Percentiles rank a stretch among this genome's conserved stretches.
phyloP scores from a whole-genome alignment of 1,140 invertebrate genomes.

The Agraylea sexmaculata region DNA sequence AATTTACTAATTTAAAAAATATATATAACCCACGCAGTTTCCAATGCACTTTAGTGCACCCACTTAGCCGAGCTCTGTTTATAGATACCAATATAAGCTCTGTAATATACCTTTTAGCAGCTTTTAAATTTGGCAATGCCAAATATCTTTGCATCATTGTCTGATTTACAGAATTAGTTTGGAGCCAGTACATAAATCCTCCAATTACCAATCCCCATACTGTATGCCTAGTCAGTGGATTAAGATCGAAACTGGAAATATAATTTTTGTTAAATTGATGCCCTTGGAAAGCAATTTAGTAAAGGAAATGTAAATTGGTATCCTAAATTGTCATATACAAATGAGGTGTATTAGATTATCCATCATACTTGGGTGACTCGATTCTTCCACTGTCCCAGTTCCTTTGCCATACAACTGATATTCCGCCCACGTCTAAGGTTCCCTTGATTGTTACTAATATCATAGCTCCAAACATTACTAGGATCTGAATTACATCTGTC shows the following conservation, averaged over 20 bases:
- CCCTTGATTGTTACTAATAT: slow-evolving; percentile 71
- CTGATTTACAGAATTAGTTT: slow-evolving; percentile 65
- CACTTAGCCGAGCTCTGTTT: no score
- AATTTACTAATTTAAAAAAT: no score
- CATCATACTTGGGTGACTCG: slow-evolving; percentile 61
- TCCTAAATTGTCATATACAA: slow-evolving; percentile 5
- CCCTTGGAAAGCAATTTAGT: background rate
- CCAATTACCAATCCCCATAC: slow-evolving; percentile 70
- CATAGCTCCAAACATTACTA: slow-evolving; percentile 77
- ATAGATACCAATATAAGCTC: no score
- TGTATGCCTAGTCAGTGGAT: slow-evolving; percentile 65
- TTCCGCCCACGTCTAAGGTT: slow-evolving; percentile 66
- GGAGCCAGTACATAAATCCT: slow-evolving; percentile 66
- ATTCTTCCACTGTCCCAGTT: slow-evolving; percentile 62
- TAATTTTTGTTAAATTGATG: background rate
- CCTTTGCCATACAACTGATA: slow-evolving; percentile 55
- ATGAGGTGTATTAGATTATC: slow-evolving; percentile 4
- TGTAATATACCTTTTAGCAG: slow-evolving; percentile 57
- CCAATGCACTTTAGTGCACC: no score
- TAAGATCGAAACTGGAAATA: slow-evolving; percentile 51
- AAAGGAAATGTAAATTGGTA: slow-evolving; percentile 9
- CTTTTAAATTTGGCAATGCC: slow-evolving; percentile 48
- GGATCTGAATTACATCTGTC: slow-evolving; percentile 83
- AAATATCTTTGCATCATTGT: slow-evolving; percentile 63
- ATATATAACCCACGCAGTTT: no score